Conservation (phyloP, 2,113 vertebrate genomes). For the Prionailurus viverrinus region DNA sequence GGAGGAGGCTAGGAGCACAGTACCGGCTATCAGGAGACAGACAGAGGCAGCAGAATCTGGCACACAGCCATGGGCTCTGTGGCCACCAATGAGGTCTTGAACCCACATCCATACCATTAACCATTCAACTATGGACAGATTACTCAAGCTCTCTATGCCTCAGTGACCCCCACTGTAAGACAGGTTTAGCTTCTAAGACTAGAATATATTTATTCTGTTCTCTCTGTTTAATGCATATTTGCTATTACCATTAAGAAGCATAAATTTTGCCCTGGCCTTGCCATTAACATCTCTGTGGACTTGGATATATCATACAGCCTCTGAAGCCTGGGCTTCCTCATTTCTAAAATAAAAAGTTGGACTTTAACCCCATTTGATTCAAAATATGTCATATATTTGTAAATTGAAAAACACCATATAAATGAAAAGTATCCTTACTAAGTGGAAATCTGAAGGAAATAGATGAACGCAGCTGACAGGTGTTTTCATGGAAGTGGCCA, state of each 20-base stretch:
- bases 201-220: background rate
- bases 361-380: background rate
- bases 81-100: background rate
- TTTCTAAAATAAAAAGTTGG: background rate
- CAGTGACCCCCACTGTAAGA: background rate
- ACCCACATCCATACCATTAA: background rate
- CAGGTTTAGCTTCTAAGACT: background rate
- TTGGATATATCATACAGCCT: background rate
- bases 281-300: background rate
- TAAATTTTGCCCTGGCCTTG: background rate
- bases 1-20: background rate
- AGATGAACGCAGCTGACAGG: background rate
- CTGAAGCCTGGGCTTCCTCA: slow-evolving; percentile 15
- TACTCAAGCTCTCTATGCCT: background rate
- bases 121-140: background rate
- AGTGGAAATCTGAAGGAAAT: background rate
- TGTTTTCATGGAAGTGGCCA: background rate
- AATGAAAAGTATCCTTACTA: background rate
- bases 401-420: background rate
- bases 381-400: background rate
- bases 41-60: background rate
- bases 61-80: background rate
- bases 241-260: background rate
- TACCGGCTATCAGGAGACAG: background rate
- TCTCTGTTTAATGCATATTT: background rate